Evolutionary conservation across 2,888 invertebrate genomes (phyloP).

Genomic region (Torymus aiolomorphi): DNA sequence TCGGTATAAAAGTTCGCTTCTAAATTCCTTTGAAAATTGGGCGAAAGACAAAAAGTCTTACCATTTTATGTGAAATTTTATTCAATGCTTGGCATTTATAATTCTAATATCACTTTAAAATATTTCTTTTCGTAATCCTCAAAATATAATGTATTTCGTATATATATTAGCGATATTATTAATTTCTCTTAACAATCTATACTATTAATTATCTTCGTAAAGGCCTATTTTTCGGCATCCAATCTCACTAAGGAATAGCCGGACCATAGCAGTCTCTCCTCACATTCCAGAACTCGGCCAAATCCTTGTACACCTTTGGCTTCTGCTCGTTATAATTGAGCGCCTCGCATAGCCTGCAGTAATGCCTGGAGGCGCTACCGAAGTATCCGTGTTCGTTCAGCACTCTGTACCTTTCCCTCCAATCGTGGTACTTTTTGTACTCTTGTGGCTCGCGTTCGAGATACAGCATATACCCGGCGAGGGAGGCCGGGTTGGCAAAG

Average conservation of each 20-base stretch:
- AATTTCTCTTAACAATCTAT: no score
- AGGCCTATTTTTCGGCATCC: no score
- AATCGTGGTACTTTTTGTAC: slow-evolving; percentile 77
- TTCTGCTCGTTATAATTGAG: slow-evolving; percentile 79
- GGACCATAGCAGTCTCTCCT: slow-evolving; percentile 20
- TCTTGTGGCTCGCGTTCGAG: slow-evolving; percentile 75
- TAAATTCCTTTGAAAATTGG: no score
- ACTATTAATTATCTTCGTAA: no score
- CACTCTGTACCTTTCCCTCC: slow-evolving; percentile 79
- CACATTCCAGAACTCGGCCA: slow-evolving; percentile 13
- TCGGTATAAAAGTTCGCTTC: no score
- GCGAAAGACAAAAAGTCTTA: no score
- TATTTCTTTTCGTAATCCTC: no score
- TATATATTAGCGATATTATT: no score
- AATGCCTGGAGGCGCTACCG: slow-evolving; percentile 79
- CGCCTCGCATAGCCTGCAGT: slow-evolving; percentile 83
- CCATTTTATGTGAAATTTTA: no score
- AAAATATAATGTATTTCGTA: no score
- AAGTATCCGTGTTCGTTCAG: slow-evolving; percentile 84
- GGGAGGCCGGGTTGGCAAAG: slow-evolving; percentile 76
- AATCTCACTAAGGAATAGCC: background rate
- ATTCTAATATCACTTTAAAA: no score
- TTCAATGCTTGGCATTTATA: no score
- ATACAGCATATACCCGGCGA: slow-evolving; percentile 78
- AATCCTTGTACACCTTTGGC: slow-evolving; percentile 27